Base-by-base conservation (phyloP, 2,888 invertebrate species). In the Dione vanillae region DNA sequence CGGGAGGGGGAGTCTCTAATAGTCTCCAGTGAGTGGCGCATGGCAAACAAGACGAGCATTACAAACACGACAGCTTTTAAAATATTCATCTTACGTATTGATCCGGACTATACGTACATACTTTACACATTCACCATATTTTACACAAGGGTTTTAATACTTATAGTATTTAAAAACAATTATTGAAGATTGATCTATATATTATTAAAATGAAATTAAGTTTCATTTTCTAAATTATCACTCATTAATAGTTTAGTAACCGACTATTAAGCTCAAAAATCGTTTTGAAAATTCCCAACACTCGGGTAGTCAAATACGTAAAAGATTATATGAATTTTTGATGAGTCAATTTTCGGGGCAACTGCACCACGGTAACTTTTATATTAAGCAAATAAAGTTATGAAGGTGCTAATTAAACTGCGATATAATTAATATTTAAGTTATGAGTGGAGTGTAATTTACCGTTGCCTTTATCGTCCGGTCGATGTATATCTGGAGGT, bases 401-500 rank as follows among this genome's bases (percentile, higher is more conserved):
- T 61, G 27, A 16, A 45, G 45, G 61, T 61, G 45, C 11, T 35
- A 45, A 61, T 61, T 45, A 61, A 45, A n/a, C 45, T 45, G 43
- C 2, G 43, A 20, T 27, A 43, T n/a, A 43, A 43, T 61, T n/a
- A 45, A 45, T 45, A 27, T 40, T 49, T 64, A 51, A 64, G 19
- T 47, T 35, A 12, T 40, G 35, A 45, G 8, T 47, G 12, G 35
- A 10, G 3, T 49, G 19, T 27, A 43, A 14, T 95, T 94, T 88
- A 96, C 96, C 96, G 90, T 96, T 96, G 77, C 96, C 95, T 88
- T 96, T 96, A 77, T 96, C 95, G 82, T 96, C 96, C 59, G 96
- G 94, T 80, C 96, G 93, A 89, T 96, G 96, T 64, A 96, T 94
- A 80, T 97, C 97, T 61, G 96, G 96, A 79, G 97, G 97, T 81